Base-by-base conservation (phyloP, 1,140 invertebrate species). In the Cecropterus lyciades region DNA sequence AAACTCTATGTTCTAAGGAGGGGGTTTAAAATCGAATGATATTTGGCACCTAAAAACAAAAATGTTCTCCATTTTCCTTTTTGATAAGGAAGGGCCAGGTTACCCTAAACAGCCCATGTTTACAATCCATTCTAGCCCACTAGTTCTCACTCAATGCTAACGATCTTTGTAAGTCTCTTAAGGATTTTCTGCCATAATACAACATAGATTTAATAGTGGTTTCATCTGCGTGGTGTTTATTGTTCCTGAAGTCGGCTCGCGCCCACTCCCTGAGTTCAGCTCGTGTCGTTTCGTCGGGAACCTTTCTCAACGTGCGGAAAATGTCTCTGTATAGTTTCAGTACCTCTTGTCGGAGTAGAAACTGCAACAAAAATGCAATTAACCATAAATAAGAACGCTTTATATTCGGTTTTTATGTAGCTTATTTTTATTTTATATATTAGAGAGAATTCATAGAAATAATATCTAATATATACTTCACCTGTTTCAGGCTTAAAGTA, bases 251-350 rank as follows among this genome's bases (percentile, higher is more conserved):
- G 81, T 97, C 96, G 11, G 91, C 80, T 69, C 94, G 88, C 0
- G 95, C 94, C 96, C 96, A 97, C 66, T 95, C 87, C 63, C 87
- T 93, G 16, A 97, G 85, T 76, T 97, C 95, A 8, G 85, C 72
- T 72, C 93, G 92, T 59, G 95, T 95, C 0, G 73, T 82, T 73
- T 94, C 85, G 83, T 96, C 94, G 1, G 95, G 94, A 7, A 97
- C 94, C 81, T 95, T 83, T 69, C 92, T 93, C 59, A 96, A 93
- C 14, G 95, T 93, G 55, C 94, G 93, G 65, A 96, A 94, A 60
- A 97, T 95, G 40, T 95, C 93, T 66, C 95, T 91, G 75, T 97
- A 97, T 0, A 97, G 82, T 77, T 95, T 95, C n/a, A 96, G 80
- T 2, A 97, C 96, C 88, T 96, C 94, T 89, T 95, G 94, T 45